These are phyloP conservation scores for Bursaphelenchus okinawaensis DNA, from an alignment of 2,888 invertebrate species.

Conservation along the genomic window DNA sequence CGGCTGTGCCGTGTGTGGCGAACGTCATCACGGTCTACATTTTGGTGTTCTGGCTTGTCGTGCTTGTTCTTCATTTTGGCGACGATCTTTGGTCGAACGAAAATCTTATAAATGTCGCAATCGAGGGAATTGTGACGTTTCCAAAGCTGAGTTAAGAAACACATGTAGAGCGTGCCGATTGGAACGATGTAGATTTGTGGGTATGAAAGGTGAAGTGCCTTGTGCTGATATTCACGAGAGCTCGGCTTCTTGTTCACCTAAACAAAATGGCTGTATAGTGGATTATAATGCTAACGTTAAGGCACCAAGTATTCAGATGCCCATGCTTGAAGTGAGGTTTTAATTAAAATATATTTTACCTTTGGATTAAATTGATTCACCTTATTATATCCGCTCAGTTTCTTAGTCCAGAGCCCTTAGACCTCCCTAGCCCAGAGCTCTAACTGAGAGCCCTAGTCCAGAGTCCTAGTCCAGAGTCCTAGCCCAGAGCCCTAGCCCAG, in stretches of 20 bases:
- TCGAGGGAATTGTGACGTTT: neutral
- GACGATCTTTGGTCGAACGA: constrained; percentile 7
- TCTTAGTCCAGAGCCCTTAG: too few relatives aligned
- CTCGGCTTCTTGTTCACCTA: neutral
- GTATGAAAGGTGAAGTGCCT: constrained; percentile 12
- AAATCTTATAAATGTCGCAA: constrained; percentile 7
- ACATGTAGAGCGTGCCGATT: constrained; percentile 8
- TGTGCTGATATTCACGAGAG: neutral
- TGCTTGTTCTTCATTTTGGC: constrained; percentile 10
- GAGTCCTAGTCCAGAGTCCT: too few relatives aligned
- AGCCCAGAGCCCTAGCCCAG: too few relatives aligned
- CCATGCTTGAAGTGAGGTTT: too few relatives aligned
- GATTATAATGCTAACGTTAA: neutral
- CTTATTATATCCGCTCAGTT: too few relatives aligned
- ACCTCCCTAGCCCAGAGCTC: too few relatives aligned
- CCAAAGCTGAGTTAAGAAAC: neutral
- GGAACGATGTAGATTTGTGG: constrained; percentile 1
- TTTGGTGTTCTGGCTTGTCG: constrained; percentile 8
- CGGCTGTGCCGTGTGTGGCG: neutral
- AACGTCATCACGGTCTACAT: neutral
- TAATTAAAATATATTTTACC: too few relatives aligned
- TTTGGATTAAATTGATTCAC: too few relatives aligned
- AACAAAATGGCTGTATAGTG: neutral
- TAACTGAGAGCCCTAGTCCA: too few relatives aligned
- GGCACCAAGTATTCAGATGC: too few relatives aligned